Evolutionary conservation across 2,113 vertebrate genomes (phyloP).

Genomic region (Hydrochoerus hydrochaeris): DNA sequence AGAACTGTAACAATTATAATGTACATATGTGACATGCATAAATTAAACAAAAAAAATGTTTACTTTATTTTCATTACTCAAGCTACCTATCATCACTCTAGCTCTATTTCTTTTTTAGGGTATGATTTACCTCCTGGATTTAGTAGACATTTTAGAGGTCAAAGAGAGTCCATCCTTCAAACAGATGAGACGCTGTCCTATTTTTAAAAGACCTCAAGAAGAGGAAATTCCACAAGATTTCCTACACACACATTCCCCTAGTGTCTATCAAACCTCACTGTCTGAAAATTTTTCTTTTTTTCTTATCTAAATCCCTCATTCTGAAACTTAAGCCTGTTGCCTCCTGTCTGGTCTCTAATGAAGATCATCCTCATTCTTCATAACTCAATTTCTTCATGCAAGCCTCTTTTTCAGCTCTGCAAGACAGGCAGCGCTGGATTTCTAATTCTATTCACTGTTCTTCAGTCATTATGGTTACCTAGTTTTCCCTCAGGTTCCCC

Average conservation of each 20-base stretch:
- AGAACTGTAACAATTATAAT: neutral
- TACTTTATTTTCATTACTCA: neutral
- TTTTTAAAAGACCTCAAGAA: constrained; percentile 73
- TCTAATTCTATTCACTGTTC: neutral
- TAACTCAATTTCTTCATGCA: neutral
- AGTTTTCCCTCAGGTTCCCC: constrained; percentile 48
- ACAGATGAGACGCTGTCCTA: constrained; percentile 71
- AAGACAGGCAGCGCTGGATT: neutral
- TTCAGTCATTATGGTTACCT: neutral
- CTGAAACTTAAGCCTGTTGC: constrained; percentile 33
- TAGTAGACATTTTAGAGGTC: constrained; percentile 62
- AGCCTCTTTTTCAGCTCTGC: neutral
- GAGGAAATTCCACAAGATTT: constrained; percentile 78
- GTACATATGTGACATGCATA: neutral
- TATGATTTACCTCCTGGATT: neutral
- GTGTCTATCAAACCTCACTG: constrained; percentile 62
- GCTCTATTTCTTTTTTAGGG: neutral
- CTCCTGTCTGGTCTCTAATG: constrained; percentile 54
- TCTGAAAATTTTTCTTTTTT: constrained; percentile 76
- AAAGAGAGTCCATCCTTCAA: constrained; percentile 73
- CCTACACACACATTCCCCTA: constrained; percentile 67
- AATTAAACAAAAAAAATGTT: constrained; percentile 8
- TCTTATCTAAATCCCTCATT: constrained; percentile 75
- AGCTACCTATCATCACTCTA: neutral
- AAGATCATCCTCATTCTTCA: constrained; percentile 21